Evolutionary conservation across 2,113 vertebrate genomes (phyloP).

Genomic region (Callithrix jacchus): DNA sequence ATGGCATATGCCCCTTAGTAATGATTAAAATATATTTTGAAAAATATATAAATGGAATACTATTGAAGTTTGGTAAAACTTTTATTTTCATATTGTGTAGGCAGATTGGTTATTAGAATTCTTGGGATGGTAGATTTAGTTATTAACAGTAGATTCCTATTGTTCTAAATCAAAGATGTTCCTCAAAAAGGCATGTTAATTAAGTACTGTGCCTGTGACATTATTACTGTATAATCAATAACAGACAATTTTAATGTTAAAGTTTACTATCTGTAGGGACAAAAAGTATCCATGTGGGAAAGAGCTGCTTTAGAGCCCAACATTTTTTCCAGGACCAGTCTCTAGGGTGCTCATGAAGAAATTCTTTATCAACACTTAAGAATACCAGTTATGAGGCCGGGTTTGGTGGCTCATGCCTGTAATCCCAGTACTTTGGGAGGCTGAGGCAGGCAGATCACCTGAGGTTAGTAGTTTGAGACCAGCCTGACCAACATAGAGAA

Average conservation of each 20-base stretch:
- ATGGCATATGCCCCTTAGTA: neutral
- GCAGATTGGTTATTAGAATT: neutral
- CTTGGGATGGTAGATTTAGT: neutral
- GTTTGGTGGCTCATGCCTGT: too few relatives aligned
- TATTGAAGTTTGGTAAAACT: neutral
- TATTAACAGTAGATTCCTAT: neutral
- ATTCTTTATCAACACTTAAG: neutral
- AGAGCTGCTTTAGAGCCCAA: neutral
- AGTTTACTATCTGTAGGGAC: neutral
- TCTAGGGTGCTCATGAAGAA: neutral
- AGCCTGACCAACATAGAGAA: too few relatives aligned
- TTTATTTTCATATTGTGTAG: neutral
- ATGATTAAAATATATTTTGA: conserved; percentile 1
- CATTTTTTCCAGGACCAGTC: neutral
- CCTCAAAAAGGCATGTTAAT: neutral
- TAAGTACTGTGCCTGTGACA: neutral
- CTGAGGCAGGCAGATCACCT: too few relatives aligned
- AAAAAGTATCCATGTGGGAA: neutral
- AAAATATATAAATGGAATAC: conserved; percentile 9
- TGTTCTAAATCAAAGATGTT: neutral
- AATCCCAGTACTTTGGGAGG: too few relatives aligned
- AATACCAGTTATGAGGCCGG: neutral
- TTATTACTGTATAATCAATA: neutral
- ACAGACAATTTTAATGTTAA: neutral
- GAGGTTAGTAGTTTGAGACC: too few relatives aligned